These are phyloP conservation scores for Macrotrachela quadricornifera DNA, from an alignment of 1,140 invertebrate genomes.

Conservation along the genomic window DNA sequence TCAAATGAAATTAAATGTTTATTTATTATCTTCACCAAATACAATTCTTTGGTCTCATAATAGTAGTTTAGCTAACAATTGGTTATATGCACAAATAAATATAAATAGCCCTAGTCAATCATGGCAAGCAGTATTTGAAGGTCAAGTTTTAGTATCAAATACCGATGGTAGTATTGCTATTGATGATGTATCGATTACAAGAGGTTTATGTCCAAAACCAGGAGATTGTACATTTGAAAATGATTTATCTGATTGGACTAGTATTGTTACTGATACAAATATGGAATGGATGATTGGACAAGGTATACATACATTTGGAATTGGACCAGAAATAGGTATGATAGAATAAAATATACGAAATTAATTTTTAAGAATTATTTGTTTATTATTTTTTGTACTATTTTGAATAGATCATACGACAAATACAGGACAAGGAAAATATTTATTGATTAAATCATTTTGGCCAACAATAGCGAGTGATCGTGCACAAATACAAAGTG, in stretches of 20 bases:
- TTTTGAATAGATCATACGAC: no score
- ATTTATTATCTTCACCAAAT: background rate
- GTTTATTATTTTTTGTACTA: no score
- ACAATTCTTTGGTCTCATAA: background rate
- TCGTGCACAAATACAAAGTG: no score
- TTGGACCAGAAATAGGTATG: no score
- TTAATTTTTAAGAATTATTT: no score
- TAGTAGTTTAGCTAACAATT: background rate
- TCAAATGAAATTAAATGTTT: background rate
- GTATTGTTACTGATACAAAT: background rate
- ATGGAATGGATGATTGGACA: constrained; percentile 4
- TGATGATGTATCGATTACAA: constrained; percentile 3
- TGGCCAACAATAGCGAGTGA: no score
- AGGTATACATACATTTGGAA: constrained; percentile 1
- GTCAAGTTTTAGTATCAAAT: background rate
- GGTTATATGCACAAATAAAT: background rate
- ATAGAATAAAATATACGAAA: no score
- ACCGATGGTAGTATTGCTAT: constrained; percentile 3
- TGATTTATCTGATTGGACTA: constrained; percentile 1
- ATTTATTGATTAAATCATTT: no score
- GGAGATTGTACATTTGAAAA: constrained; percentile 9
- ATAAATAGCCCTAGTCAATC: constrained; percentile 1
- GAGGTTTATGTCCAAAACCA: background rate
- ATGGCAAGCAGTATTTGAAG: constrained; percentile 6
- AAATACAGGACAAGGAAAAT: no score